Percentiles rank a stretch among this genome's conserved stretches.
Conservation (phyloP, 2,797 vertebrate genomes). For the Triplophysa bombifrons region DNA sequence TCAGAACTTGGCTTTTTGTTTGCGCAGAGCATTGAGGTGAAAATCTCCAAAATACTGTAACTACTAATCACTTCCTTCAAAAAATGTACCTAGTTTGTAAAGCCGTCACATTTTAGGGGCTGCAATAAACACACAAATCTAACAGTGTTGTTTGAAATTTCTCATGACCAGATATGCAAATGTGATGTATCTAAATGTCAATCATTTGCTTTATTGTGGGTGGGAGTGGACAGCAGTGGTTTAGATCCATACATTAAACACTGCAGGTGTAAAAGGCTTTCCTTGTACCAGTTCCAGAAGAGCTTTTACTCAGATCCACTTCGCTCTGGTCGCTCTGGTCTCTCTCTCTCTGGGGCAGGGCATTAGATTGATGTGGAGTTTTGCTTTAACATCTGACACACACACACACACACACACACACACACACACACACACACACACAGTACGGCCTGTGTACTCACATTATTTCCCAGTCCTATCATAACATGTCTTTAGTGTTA, state of each 20-base stretch:
- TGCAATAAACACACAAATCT: conserved; percentile 7
- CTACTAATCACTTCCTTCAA: too few species aligned
- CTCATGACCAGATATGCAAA: conserved; percentile 25
- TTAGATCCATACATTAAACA: conserved; percentile 65
- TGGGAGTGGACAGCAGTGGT: conserved; percentile 22
- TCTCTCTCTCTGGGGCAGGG: conserved; percentile 39
- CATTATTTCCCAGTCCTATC: neutral
- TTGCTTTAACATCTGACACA: conserved; percentile 65
- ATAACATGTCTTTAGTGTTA: neutral
- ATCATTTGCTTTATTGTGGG: conserved; percentile 29
- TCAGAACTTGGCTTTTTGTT: too few species aligned
- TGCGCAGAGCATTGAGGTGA: too few species aligned
- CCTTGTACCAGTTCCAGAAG: conserved; percentile 75
- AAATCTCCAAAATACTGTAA: too few species aligned
- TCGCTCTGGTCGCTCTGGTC: neutral
- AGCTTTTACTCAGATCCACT: conserved; percentile 70
- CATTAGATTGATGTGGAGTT: conserved; percentile 64
- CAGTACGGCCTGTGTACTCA: conserved; percentile 22
- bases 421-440: conserved; percentile 21
- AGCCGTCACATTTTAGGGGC: neutral
- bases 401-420: too few species aligned
- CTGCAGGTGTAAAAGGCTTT: conserved; percentile 72
- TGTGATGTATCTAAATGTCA: neutral
- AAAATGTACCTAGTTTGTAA: neutral
- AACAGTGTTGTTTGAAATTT: neutral